A percentile compares a stretch with the other conserved stretches of the same genome.
Evolutionary conservation across 2,797 vertebrate genomes (phyloP).

Genomic region (Paguma larvata): DNA sequence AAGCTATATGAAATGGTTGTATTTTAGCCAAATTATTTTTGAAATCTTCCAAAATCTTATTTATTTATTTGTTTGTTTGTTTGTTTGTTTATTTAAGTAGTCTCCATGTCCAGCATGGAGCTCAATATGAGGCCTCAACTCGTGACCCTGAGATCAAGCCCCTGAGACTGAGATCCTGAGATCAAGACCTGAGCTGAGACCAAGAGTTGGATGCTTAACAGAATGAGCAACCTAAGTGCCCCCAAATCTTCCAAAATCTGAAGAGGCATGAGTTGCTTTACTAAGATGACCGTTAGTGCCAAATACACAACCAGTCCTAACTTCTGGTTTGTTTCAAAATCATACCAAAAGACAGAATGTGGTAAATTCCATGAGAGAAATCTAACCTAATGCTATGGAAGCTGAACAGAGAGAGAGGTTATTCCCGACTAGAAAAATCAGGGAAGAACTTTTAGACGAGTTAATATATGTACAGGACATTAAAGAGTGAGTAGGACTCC

Average conservation of each 20-base stretch:
- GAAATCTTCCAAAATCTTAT: slow-evolving; percentile 17
- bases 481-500: not conserved
- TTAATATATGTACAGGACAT: not conserved
- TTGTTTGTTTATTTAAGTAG: too few relatives aligned
- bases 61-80: too few relatives aligned
- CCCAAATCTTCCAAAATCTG: slow-evolving; percentile 26
- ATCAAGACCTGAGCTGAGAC: too few relatives aligned
- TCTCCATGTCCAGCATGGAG: too few relatives aligned
- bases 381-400: not conserved
- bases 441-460: not conserved
- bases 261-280: not conserved
- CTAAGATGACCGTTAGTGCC: not conserved
- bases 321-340: not conserved
- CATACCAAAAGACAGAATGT: not conserved
- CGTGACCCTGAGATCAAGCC: too few relatives aligned
- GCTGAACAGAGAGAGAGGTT: not conserved
- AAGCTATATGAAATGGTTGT: not conserved
- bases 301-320: not conserved
- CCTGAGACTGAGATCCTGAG: too few relatives aligned
- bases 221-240: too few relatives aligned
- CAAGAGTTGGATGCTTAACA: too few relatives aligned
- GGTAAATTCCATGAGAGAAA: not conserved
- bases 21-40: slow-evolving; percentile 15
- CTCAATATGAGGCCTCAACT: too few relatives aligned
- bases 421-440: not conserved